phyloP scores from a whole-genome alignment of 2,888 invertebrate species.

The Resseliella maxima region DNA sequence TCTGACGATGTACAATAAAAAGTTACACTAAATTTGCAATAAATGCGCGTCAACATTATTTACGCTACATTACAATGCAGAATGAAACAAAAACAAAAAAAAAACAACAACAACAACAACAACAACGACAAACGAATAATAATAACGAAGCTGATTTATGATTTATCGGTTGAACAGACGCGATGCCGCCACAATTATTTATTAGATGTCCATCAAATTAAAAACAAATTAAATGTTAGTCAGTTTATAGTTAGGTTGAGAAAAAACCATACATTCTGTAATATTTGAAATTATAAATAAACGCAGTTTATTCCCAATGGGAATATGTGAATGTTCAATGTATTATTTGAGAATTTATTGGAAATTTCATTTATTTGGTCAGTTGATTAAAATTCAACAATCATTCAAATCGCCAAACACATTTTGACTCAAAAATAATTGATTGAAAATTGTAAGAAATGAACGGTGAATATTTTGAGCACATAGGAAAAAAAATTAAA shows the following conservation, averaged over 20 bases:
- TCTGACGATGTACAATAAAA: background rate
- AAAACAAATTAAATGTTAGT: constrained; percentile 4
- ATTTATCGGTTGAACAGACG: background rate
- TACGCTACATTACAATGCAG: background rate
- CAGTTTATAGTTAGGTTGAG: background rate
- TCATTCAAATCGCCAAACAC: no score
- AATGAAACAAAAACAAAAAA: no score
- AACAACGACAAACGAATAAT: background rate
- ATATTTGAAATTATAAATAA: background rate
- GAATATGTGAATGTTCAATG: no score
- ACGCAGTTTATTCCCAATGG: no score
- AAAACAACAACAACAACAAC: no score
- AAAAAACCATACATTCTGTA: background rate
- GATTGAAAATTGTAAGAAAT: no score
- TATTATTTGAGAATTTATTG: no score
- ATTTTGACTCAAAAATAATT: no score
- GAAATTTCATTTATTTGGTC: no score
- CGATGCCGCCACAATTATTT: background rate
- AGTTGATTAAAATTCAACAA: no score
- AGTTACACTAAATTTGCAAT: background rate
- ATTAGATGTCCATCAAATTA: background rate
- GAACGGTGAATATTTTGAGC: no score
- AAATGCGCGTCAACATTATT: background rate
- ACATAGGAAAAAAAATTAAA: no score
- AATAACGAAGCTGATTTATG: background rate